phyloP scores from a whole-genome alignment of 2,113 vertebrate genomes.

The human (Homo sapiens) region GRCh38 chrX:9102001-9102500 shows the following conservation, averaged over 20 bases:
- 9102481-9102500: not conserved
- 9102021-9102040: not conserved
- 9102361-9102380: not conserved
- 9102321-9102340: not conserved
- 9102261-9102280: too few relatives aligned
- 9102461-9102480: not conserved
- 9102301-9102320: too few relatives aligned
- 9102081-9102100: not conserved
- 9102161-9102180: not conserved
- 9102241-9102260: too few relatives aligned
- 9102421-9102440: not conserved
- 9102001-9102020: not conserved
- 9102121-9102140: not conserved
- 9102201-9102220: too few relatives aligned
- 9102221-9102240: too few relatives aligned
- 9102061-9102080: not conserved
- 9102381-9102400: not conserved
- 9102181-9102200: too few relatives aligned
- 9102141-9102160: not conserved
- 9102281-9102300: too few relatives aligned
- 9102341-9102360: not conserved
- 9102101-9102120: not conserved
- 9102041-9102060: not conserved
- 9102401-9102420: not conserved
- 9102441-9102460: not conserved